These are phyloP conservation scores for Merluccius polli DNA, from an alignment of 2,797 vertebrate genomes.

Conservation along the genomic window DNA sequence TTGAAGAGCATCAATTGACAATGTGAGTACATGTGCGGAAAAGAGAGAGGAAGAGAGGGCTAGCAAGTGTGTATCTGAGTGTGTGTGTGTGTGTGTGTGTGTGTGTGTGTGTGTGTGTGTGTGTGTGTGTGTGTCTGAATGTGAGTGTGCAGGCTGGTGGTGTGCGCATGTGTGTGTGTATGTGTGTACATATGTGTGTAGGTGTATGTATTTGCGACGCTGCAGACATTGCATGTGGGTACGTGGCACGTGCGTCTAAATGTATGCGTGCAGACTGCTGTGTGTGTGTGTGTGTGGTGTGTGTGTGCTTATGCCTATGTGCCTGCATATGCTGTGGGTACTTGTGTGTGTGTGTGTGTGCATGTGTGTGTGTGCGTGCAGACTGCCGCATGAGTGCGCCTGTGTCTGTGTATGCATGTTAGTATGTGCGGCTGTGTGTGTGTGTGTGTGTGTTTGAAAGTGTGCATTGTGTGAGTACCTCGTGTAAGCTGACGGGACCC, in stretches of 20 bases:
- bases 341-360: neutral
- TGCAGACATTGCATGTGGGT: neutral
- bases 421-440: constrained; percentile 2
- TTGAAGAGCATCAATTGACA: constrained; percentile 33
- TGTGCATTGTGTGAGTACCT: neutral
- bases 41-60: neutral
- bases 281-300: neutral
- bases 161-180: too few species aligned
- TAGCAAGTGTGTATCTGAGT: neutral
- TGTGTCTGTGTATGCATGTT: neutral
- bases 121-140: constrained; percentile 42
- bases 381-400: too few species aligned
- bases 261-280: neutral
- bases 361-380: neutral
- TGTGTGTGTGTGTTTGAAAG: neutral
- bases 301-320: neutral
- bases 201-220: constrained; percentile 24
- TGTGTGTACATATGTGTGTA: constrained; percentile 48
- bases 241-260: neutral
- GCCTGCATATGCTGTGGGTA: neutral
- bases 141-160: neutral
- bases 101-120: constrained; percentile 9
- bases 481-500: constrained; percentile 41
- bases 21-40: neutral
- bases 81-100: constrained; percentile 13